Percentiles rank a stretch among this genome's conserved stretches.
Evolutionary conservation across 2,113 vertebrate species (phyloP).

Genomic region (Tympanuchus pallidicinctus): DNA sequence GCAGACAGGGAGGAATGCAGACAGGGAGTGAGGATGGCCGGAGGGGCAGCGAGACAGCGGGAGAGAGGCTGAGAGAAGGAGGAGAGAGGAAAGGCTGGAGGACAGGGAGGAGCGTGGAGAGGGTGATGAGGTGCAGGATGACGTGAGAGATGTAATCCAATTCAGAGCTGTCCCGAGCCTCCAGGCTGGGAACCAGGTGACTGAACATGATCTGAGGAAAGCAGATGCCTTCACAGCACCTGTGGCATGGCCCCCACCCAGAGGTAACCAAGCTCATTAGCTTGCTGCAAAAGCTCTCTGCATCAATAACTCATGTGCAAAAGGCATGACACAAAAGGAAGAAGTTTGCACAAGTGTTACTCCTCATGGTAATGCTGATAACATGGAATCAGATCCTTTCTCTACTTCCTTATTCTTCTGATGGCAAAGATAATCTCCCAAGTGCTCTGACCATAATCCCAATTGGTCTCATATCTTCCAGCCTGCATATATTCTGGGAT

Average conservation of each 20-base stretch:
- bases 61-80: not conserved
- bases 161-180: slow-evolving; percentile 1
- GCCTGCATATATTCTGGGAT: not conserved
- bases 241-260: not conserved
- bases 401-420: not conserved
- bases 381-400: not conserved
- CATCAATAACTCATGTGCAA: not conserved
- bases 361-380: not conserved
- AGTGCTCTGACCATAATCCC: not conserved
- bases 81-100: not conserved
- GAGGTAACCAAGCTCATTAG: not conserved
- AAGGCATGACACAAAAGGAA: not conserved
- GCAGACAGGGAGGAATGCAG: slow-evolving; percentile 6
- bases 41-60: not conserved
- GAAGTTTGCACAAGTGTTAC: not conserved
- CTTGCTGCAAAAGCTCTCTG: not conserved
- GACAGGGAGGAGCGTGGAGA: not conserved
- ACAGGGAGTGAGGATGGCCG: not conserved
- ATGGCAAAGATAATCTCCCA: slow-evolving; percentile 3
- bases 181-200: slow-evolving; percentile 14
- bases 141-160: not conserved
- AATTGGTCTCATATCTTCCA: not conserved
- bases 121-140: not conserved
- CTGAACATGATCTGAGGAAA: not conserved
- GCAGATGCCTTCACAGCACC: slow-evolving; percentile 5